Conservation (phyloP, 2,113 vertebrate genomes). For the Pachycephala philippinensis region DNA sequence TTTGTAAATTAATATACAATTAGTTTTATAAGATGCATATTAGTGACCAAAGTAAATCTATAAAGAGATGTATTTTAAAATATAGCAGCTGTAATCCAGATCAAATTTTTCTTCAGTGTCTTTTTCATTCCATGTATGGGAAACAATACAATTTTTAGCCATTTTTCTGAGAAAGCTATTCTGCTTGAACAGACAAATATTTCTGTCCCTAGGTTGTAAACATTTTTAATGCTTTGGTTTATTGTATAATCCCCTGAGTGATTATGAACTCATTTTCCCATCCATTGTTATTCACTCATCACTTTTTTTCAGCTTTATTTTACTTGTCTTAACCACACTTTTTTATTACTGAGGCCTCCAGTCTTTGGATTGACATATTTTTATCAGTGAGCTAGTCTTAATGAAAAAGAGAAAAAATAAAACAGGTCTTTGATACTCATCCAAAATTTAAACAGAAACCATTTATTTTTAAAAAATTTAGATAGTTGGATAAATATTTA, state of each 20-base stretch:
- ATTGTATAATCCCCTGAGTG: not conserved
- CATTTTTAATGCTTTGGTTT: slow-evolving; percentile 49
- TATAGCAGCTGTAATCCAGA: slow-evolving; percentile 3
- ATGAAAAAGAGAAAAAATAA: not conserved
- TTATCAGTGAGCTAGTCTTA: not conserved
- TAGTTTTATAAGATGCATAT: slow-evolving; percentile 45
- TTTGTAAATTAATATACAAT: slow-evolving; percentile 50
- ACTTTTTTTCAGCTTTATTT: slow-evolving; percentile 37
- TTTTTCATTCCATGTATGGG: slow-evolving; percentile 42
- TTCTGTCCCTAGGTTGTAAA: slow-evolving; percentile 18
- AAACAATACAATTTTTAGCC: slow-evolving; percentile 37
- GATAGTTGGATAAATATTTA: not conserved
- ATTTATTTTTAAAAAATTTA: not conserved
- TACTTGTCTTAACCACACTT: not conserved
- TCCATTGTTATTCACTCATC: not conserved
- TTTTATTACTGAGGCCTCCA: not conserved
- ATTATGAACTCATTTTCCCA: not conserved
- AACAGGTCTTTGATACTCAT: not conserved
- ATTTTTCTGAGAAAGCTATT: slow-evolving; percentile 50
- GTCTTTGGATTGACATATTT: not conserved
- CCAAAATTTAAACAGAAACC: not conserved
- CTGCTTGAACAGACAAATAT: slow-evolving; percentile 1
- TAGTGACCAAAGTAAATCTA: slow-evolving; percentile 53
- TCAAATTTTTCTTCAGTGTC: slow-evolving; percentile 28
- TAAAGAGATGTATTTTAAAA: slow-evolving; percentile 52